Base-by-base conservation (phyloP, 2,888 invertebrate genomes). In the Hemaris fuciformis region DNA sequence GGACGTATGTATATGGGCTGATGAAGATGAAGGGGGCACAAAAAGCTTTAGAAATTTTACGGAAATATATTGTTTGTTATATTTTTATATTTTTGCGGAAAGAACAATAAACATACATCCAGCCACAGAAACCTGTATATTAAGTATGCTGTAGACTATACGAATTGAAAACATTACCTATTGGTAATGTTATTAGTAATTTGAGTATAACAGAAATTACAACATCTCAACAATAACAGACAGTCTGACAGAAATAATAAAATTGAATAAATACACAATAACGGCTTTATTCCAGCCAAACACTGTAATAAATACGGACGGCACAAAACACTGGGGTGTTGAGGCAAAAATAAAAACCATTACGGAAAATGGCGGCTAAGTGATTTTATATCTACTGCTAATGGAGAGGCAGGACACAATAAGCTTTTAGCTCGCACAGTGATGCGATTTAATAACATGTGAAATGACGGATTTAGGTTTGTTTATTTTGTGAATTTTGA, bases 331-430 rank as follows among this genome's bases (percentile, higher is more conserved):
- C 45, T 23, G 34, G 57, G 45, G 38, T 25, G 58, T 43, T 18
- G 34, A 46, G 46, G 57, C 57, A 46, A 61, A 61, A 61, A 61
- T 61, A 63, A 60, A 60, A 63, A 61, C 59, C 43, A 38, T 60
- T 59, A 45, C 62, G 59, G 45, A 57, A 59, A 59, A 56, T 43
- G 56, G 66, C 60, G 56, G 42, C 69, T 69, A 74, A 79, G 78
- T 78, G 76, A 69, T 74, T 76, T 74, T 70, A 70, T 75, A 71
- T 69, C 65, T 67, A 61, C 48, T 67, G 60, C 66, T 79, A 77
- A 79, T 77, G 75, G 77, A 62, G 58, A 65, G 70, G 63, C 64
- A 62, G 64, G 64, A 65, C 66, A 62, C 64, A 71, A 38, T 69
- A 71, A 67, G 72, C 75, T 76, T 76, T 76, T 76, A 76, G 71